Percentiles rank a stretch among this genome's conserved stretches.
phyloP scores from a whole-genome alignment of 2,113 vertebrate species.

The Chaenocephalus aceratus region DNA sequence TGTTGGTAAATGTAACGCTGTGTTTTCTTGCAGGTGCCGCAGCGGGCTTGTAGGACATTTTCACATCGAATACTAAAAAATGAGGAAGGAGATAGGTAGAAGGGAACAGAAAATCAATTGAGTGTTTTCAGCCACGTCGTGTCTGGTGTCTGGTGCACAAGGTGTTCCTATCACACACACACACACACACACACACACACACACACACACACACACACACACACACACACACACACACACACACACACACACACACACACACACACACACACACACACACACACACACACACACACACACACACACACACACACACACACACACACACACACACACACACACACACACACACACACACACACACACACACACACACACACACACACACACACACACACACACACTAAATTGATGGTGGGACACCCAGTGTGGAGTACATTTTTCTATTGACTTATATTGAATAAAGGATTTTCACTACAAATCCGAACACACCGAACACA shows the following conservation, averaged over 20 bases:
- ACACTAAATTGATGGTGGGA: constrained; percentile 19
- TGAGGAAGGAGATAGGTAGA: constrained; percentile 56
- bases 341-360: too few relatives aligned
- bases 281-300: too few relatives aligned
- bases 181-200: constrained; percentile 15
- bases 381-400: too few relatives aligned
- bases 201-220: too few relatives aligned
- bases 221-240: constrained; percentile 20
- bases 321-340: too few relatives aligned
- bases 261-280: too few relatives aligned
- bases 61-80: constrained; percentile 52
- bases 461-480: constrained; percentile 20
- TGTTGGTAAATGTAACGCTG: constrained; percentile 13
- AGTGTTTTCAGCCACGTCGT: constrained; percentile 64
- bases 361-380: too few relatives aligned
- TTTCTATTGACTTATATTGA: constrained; percentile 34
- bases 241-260: too few relatives aligned
- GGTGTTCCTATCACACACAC: background rate
- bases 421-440: constrained; percentile 36
- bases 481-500: background rate
- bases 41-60: constrained; percentile 34
- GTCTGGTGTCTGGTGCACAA: constrained; percentile 39
- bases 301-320: too few relatives aligned
- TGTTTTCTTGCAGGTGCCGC: constrained; percentile 44
- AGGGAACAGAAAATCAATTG: constrained; percentile 69